Percentiles rank a stretch among this genome's conserved stretches.
phyloP scores from a whole-genome alignment of 2,888 invertebrate species.

The Xanthia togata region DNA sequence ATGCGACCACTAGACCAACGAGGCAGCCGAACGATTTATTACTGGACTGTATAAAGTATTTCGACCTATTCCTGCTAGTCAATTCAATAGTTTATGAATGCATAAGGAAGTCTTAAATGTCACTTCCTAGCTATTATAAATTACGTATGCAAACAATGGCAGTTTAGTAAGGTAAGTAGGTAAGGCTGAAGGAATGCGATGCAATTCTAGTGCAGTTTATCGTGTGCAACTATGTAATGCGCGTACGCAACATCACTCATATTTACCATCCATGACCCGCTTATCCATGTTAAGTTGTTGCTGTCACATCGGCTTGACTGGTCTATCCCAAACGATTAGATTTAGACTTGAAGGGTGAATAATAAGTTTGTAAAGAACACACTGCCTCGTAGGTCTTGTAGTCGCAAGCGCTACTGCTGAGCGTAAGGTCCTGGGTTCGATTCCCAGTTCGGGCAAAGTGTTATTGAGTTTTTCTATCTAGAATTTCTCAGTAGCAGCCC shows the following conservation, averaged over 20 bases:
- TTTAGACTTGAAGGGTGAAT: conserved; percentile 31
- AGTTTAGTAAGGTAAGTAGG: conserved; percentile 39
- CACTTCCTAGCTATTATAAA: conserved; percentile 56
- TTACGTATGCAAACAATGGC: conserved; percentile 63
- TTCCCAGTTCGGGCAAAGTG: not conserved
- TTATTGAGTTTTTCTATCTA: not conserved
- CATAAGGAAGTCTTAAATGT: conserved; percentile 61
- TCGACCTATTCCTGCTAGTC: not conserved
- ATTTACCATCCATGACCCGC: conserved; percentile 81
- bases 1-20: not conserved
- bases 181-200: conserved; percentile 37
- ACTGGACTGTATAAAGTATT: conserved; percentile 2
- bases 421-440: not conserved
- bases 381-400: not conserved
- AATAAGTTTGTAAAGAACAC: conserved; percentile 40
- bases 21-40: not conserved
- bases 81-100: conserved; percentile 39
- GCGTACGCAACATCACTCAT: conserved; percentile 65
- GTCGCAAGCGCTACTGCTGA: not conserved
- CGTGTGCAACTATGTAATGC: conserved; percentile 68
- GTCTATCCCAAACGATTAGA: conserved; percentile 52
- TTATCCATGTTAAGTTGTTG: conserved; percentile 70
- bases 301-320: conserved; percentile 55
- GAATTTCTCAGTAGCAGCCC: not conserved
- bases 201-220: conserved; percentile 51